phyloP scores from a whole-genome alignment of 2,888 invertebrate genomes.

The Cryptocephalus moraei region DNA sequence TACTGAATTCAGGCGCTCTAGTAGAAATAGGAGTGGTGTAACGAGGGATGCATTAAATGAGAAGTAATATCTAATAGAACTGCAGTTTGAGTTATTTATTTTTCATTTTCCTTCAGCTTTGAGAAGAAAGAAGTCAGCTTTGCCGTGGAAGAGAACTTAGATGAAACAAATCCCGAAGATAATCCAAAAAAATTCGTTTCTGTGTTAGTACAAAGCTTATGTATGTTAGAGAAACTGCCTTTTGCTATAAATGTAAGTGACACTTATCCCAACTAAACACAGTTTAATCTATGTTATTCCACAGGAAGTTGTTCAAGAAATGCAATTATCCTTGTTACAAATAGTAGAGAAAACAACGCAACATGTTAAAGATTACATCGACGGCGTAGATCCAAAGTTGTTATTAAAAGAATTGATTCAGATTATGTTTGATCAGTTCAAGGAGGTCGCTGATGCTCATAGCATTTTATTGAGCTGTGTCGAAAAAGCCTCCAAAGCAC shows the following conservation, averaged over 20 bases:
- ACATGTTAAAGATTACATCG: constrained; percentile 55
- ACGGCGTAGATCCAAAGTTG: constrained; percentile 24
- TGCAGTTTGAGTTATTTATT: no score
- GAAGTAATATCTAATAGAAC: no score
- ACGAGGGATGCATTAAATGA: constrained; percentile 46
- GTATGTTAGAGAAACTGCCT: constrained; percentile 70
- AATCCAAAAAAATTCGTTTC: constrained; percentile 63
- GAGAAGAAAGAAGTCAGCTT: constrained; percentile 11
- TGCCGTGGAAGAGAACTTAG: constrained; percentile 49
- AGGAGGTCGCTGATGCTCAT: constrained; percentile 71
- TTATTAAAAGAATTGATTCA: constrained; percentile 50
- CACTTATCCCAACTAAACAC: neutral
- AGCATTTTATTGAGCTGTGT: constrained; percentile 53
- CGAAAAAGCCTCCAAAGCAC: constrained; percentile 49
- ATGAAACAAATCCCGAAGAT: constrained; percentile 48
- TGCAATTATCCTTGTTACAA: constrained; percentile 70
- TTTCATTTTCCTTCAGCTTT: no score
- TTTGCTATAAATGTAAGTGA: constrained; percentile 68
- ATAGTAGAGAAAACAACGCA: constrained; percentile 73
- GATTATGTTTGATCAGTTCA: constrained; percentile 72
- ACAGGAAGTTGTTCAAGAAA: constrained; percentile 70
- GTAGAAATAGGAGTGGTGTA: constrained; percentile 43
- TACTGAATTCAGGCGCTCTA: constrained; percentile 46
- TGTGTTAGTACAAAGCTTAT: constrained; percentile 76
- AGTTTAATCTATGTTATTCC: constrained; percentile 11